Conservation (phyloP, 2,888 invertebrate genomes). For the Brachylomia viminalis region DNA sequence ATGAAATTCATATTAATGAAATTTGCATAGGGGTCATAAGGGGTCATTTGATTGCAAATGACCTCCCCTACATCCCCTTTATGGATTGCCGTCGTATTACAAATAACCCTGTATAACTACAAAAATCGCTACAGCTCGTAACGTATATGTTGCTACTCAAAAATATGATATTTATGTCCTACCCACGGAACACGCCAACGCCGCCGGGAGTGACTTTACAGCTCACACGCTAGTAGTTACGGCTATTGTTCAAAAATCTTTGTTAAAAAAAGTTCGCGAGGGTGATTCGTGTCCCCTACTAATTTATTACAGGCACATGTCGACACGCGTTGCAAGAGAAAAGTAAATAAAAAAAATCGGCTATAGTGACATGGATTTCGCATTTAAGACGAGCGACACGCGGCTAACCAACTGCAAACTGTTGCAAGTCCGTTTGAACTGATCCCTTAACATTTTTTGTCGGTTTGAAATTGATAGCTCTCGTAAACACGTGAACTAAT, state of each 20-base stretch:
- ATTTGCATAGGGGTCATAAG: too few species aligned
- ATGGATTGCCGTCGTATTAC: too few species aligned
- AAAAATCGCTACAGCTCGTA: constrained; percentile 6
- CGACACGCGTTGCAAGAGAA: constrained; percentile 87
- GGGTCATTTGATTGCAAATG: too few species aligned
- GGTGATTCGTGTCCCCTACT: constrained; percentile 87
- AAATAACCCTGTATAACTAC: too few species aligned
- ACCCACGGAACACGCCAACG: constrained; percentile 68
- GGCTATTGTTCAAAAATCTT: constrained; percentile 88
- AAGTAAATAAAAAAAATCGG: constrained; percentile 84
- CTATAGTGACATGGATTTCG: constrained; percentile 85
- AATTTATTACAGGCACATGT: constrained; percentile 89
- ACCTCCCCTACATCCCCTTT: too few species aligned
- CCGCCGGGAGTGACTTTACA: constrained; percentile 86
- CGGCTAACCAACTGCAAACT: constrained; percentile 67
- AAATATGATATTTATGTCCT: constrained; percentile 57
- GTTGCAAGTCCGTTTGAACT: constrained; percentile 77
- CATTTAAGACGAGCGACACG: constrained; percentile 83
- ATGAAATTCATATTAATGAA: too few species aligned
- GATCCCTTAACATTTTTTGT: constrained; percentile 77
- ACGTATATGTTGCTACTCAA: constrained; percentile 42
- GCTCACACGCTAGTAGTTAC: constrained; percentile 88
- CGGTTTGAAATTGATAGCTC: constrained; percentile 81
- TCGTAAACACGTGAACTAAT: constrained; percentile 74
- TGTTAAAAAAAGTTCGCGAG: constrained; percentile 86